A percentile compares a stretch with the other conserved stretches of the same genome.
Conservation (phyloP, 2,888 invertebrate genomes). For the Pachymerium ferrugineum region DNA sequence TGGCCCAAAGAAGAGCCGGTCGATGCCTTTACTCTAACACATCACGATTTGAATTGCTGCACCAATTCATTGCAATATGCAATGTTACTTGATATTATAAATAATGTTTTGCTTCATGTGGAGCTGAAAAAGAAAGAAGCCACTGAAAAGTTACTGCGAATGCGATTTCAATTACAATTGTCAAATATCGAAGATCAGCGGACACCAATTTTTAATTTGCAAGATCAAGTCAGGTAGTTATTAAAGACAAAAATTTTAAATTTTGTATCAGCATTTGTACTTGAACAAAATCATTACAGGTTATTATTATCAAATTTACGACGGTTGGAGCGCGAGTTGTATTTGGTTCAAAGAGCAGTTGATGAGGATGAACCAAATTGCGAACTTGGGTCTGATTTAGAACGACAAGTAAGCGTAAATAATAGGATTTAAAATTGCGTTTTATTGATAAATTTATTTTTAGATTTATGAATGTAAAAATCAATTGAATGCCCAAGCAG, state of each 20-base stretch:
- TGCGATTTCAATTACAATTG: conserved; percentile 90
- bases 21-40: conserved; percentile 95
- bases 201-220: conserved; percentile 82
- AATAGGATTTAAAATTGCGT: neutral
- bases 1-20: conserved; percentile 82
- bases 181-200: conserved; percentile 86
- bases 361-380: conserved; percentile 56
- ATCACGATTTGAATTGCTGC: conserved; percentile 96
- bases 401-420: conserved; percentile 55
- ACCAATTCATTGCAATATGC: conserved; percentile 91
- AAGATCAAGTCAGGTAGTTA: conserved; percentile 62
- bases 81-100: conserved; percentile 95
- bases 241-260: too few species aligned
- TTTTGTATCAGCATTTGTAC: too few species aligned
- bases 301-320: conserved; percentile 70
- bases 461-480: conserved; percentile 85
- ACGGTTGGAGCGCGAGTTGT: conserved; percentile 81
- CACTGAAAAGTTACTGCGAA: conserved; percentile 77
- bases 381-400: conserved; percentile 65
- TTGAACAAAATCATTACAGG: too few species aligned
- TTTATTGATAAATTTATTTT: neutral
- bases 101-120: conserved; percentile 91
- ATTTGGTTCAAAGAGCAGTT: conserved; percentile 73
- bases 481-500: conserved; percentile 75
- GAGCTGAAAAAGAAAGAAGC: conserved; percentile 92